phyloP scores from a whole-genome alignment of 2,113 vertebrate genomes.

The Oophaga pumilio region DNA sequence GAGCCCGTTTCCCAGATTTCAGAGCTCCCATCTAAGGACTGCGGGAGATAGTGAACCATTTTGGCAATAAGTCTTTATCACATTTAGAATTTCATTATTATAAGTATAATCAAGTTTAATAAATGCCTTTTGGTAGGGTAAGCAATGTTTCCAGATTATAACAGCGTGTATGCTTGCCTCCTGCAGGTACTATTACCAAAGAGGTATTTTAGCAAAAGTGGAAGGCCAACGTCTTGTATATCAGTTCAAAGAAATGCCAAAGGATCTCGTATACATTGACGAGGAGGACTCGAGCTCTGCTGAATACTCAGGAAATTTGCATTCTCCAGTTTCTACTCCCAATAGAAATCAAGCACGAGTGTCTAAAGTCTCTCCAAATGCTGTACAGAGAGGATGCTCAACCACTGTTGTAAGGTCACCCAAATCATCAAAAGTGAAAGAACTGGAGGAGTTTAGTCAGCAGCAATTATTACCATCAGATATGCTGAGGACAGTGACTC shows the following conservation, averaged over 20 bases:
- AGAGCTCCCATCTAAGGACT: no score
- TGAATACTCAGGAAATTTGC: constrained; percentile 68
- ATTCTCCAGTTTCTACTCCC: constrained; percentile 68
- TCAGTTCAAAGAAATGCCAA: constrained; percentile 96
- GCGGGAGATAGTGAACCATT: no score
- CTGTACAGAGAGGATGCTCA: constrained; percentile 69
- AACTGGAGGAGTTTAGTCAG: constrained; percentile 76
- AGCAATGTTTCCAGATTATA: not conserved
- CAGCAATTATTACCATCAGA: constrained; percentile 83
- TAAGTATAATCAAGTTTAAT: not conserved
- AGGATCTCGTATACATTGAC: constrained; percentile 91
- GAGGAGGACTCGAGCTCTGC: constrained; percentile 81
- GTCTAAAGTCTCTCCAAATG: constrained; percentile 67
- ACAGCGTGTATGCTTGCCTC: not conserved
- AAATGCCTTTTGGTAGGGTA: not conserved
- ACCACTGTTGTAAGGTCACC: constrained; percentile 72
- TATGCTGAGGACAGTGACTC: constrained; percentile 84
- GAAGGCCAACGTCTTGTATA: constrained; percentile 97
- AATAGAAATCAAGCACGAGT: constrained; percentile 69
- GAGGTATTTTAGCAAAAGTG: constrained; percentile 97
- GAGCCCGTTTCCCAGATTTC: no score
- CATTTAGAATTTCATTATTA: not conserved
- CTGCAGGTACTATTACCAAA: constrained; percentile 97
- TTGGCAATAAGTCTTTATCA: no score
- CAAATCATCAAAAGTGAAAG: constrained; percentile 73